Conservation (phyloP, 2,888 invertebrate genomes). For the Drosophila glabriapex region DNA sequence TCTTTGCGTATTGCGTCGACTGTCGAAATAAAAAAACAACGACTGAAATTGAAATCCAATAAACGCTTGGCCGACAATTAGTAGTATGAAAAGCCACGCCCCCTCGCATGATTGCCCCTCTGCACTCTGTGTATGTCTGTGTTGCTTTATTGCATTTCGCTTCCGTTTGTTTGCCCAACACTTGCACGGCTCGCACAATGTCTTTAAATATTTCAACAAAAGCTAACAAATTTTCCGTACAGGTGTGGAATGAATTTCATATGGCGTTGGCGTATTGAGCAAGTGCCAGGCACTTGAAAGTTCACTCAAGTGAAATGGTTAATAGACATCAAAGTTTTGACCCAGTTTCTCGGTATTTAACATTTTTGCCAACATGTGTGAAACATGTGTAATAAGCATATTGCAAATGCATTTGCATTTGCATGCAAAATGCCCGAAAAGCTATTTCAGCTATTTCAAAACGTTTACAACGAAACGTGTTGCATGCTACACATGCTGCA, state of each 20-base stretch:
- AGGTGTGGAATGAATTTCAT: conserved; percentile 8
- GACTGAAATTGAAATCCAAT: conserved; percentile 60
- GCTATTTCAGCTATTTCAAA: conserved; percentile 12
- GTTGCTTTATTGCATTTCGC: conserved; percentile 48
- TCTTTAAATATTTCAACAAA: conserved; percentile 35
- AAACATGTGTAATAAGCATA: conserved; percentile 1
- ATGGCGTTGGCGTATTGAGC: neutral
- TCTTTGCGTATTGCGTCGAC: conserved; percentile 25
- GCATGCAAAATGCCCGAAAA: conserved; percentile 1
- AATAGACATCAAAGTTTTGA: conserved; percentile 26
- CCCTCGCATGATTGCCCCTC: conserved; percentile 25
- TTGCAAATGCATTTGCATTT: conserved; percentile 29
- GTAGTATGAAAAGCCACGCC: conserved; percentile 46
- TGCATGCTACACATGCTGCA: conserved; percentile 7
- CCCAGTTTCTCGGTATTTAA: conserved; percentile 21
- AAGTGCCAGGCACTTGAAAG: conserved; percentile 19
- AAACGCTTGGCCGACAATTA: conserved; percentile 72
- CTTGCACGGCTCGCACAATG: conserved; percentile 21
- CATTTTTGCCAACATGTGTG: conserved; percentile 28
- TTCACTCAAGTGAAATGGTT: conserved; percentile 13
- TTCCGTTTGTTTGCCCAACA: conserved; percentile 54
- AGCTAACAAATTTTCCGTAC: conserved; percentile 28
- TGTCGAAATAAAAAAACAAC: conserved; percentile 21
- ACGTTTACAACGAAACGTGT: neutral
- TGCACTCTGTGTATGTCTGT: conserved; percentile 9